Conservation (phyloP, 2,113 vertebrate genomes). For the Sapajus apella region DNA sequence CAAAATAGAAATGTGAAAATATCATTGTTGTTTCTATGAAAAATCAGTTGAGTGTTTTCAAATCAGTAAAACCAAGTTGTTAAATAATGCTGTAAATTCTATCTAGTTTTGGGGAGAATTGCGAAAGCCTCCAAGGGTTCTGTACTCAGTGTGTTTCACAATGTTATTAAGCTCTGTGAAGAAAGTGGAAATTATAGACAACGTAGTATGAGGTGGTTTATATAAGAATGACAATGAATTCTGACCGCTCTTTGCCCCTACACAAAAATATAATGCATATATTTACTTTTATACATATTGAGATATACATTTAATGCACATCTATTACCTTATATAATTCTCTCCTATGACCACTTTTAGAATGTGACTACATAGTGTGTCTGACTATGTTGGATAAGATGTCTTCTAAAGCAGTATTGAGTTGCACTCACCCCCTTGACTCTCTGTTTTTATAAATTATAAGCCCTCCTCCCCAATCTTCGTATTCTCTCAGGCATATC, state of each 20-base stretch:
- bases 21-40: neutral
- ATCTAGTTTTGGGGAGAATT: neutral
- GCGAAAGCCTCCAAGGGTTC: neutral
- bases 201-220: neutral
- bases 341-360: neutral
- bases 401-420: neutral
- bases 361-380: neutral
- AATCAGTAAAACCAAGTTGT: neutral
- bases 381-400: neutral
- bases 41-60: neutral
- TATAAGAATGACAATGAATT: neutral
- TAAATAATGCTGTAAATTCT: neutral
- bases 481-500: neutral
- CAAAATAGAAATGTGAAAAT: neutral
- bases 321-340: neutral
- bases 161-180: neutral
- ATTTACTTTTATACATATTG: neutral
- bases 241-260: neutral
- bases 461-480: rapidly evolving
- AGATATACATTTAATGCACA: neutral
- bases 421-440: neutral
- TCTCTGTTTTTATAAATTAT: neutral
- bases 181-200: neutral
- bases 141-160: neutral
- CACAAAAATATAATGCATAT: neutral